These are phyloP conservation scores for Athripsodes cinereus DNA, from an alignment of 2,888 invertebrate species.

Conservation along the genomic window DNA sequence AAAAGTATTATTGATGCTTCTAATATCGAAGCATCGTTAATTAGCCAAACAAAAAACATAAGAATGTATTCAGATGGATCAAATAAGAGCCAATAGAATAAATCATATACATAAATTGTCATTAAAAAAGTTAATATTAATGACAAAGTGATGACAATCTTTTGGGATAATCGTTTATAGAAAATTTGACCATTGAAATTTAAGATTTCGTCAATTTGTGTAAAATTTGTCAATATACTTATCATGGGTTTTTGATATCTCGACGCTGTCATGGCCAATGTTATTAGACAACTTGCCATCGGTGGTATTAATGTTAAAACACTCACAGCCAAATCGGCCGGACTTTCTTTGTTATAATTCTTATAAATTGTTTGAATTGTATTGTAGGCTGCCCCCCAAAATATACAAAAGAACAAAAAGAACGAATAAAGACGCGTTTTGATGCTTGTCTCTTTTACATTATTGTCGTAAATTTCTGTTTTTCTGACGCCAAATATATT, in stretches of 20 bases:
- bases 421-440: no score
- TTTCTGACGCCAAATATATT: no score
- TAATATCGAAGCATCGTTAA: background rate
- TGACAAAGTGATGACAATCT: background rate
- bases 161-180: background rate
- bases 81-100: background rate
- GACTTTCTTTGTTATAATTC: no score
- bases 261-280: background rate
- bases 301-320: background rate
- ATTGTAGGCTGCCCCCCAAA: no score
- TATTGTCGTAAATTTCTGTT: no score
- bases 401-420: no score
- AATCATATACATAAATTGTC: background rate
- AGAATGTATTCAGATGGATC: background rate
- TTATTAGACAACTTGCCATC: background rate
- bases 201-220: background rate
- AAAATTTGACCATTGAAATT: background rate
- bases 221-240: background rate
- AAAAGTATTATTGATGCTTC: background rate
- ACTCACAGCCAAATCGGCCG: no score
- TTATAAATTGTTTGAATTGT: no score
- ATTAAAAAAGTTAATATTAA: background rate
- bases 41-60: background rate
- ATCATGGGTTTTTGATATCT: background rate
- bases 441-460: no score